phyloP scores from a whole-genome alignment of 2,113 vertebrate species.

The Cisticola juncidis region DNA sequence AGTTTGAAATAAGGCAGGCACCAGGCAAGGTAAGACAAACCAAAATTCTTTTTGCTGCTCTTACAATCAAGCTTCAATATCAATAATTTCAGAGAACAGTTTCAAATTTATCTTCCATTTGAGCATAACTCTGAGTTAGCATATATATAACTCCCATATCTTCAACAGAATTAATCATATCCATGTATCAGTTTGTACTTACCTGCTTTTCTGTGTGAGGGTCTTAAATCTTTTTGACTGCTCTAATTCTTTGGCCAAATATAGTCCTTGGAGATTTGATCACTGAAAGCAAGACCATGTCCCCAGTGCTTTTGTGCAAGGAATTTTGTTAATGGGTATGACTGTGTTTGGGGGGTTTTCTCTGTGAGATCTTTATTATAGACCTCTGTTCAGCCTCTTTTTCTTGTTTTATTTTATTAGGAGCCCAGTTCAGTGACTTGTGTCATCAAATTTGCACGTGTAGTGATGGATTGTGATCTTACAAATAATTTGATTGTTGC shows the following conservation, averaged over 20 bases:
- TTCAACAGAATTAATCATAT: not conserved
- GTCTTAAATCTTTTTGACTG: not conserved
- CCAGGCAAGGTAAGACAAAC: conserved; percentile 43
- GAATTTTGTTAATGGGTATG: not conserved
- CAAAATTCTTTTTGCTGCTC: not conserved
- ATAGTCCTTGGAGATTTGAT: not conserved
- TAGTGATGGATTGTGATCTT: conserved; percentile 19
- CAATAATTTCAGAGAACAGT: not conserved
- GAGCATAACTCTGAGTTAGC: not conserved
- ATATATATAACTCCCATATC: not conserved
- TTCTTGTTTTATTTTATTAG: not conserved
- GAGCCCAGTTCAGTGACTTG: not conserved
- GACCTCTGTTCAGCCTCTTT: not conserved
- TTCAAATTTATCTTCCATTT: not conserved
- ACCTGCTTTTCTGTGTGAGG: not conserved
- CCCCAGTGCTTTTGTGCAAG: not conserved
- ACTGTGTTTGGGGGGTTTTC: not conserved
- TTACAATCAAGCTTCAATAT: not conserved
- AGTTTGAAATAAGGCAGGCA: conserved; percentile 39
- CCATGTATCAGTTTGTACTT: not conserved
- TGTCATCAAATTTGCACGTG: not conserved
- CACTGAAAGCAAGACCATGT: not conserved
- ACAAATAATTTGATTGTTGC: not conserved
- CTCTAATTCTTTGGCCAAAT: conserved; percentile 4
- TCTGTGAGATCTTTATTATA: not conserved